These are phyloP conservation scores for Oscheius onirici DNA, from an alignment of 2,888 invertebrate species.

Conservation along the genomic window DNA sequence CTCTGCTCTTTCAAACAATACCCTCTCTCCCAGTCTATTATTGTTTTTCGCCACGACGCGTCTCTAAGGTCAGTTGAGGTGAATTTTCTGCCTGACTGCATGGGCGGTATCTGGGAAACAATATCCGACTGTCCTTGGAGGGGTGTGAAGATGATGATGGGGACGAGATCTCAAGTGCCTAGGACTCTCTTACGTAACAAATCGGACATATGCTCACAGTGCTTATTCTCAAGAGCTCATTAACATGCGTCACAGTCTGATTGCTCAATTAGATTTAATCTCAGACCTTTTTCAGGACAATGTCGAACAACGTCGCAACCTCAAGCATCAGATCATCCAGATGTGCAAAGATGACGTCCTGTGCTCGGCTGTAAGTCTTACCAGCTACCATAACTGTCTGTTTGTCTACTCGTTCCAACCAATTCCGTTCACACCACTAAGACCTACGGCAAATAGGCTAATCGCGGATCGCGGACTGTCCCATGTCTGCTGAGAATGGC, in stretches of 20 bases:
- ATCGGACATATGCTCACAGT: neutral
- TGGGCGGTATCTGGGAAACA: conserved; percentile 26
- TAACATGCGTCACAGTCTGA: no score
- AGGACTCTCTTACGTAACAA: neutral
- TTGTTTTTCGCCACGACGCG: conserved; percentile 25
- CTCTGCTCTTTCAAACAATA: conserved; percentile 9
- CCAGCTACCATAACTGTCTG: conserved; percentile 9
- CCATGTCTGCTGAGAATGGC: conserved; percentile 4
- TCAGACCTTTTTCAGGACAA: conserved; percentile 59
- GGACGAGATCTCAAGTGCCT: neutral
- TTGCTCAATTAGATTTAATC: neutral
- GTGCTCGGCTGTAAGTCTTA: conserved; percentile 63
- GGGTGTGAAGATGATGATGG: neutral
- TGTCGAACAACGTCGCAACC: conserved; percentile 55
- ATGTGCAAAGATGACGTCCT: conserved; percentile 66
- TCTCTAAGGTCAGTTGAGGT: conserved; percentile 32
- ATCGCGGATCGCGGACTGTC: conserved; percentile 33
- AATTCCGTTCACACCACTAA: conserved; percentile 32
- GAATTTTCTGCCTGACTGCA: conserved; percentile 26
- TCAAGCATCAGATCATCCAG: conserved; percentile 67
- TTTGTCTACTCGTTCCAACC: conserved; percentile 23
- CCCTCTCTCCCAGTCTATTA: conserved; percentile 32
- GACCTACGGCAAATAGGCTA: conserved; percentile 26
- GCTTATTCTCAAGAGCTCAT: neutral
- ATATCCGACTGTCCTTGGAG: conserved; percentile 22